Evolutionary conservation across 2,888 invertebrate genomes (phyloP), one percentile per base, ranked within the genome.

Genomic region (Eupithecia dodoneata): DNA sequence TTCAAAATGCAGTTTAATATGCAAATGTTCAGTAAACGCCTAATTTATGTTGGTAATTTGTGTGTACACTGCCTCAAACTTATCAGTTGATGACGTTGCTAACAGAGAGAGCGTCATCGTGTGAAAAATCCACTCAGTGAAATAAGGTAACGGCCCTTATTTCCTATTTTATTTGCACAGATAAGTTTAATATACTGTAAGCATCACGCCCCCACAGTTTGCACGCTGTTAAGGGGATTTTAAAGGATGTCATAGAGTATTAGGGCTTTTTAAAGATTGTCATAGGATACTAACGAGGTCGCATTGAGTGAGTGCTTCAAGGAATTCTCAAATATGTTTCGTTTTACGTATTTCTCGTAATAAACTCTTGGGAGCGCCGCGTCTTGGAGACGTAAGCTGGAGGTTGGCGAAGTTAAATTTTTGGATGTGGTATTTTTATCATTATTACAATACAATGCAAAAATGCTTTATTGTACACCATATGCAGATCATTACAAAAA

Each of bases 361-460:
- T 92, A 91, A 92, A 92, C 85, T 89, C 85, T 86, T 82, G 84
- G 85, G 84, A 88, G 89, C 87, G 89, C 87, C 86, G 87, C 87
- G 81, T 89, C 88, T 86, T 87, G 81, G 85, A 77, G 63, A 65
- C 52, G 63, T 69, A 72, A 63, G 18, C 30, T 55, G 12, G 49
- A 59, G 18, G 63, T 52, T 12, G 4, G 0, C 5, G 15, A 30
- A 7, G 41, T 9, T 0, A 0, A 69, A 59, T 70, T 49, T n/a
- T 13, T 67, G 67, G 74, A 74, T 74, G 63, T 7, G 77, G 71
- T 44, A 72, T 63, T 52, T 52, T 52, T n/a, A 2, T 52, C 52
- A n/a, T 30, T 30, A 30, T 30, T 30, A 30, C 30, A 30, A 30
- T 30, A 30, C 30, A 30, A 30, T 30, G 30, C 30, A 30, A 30